Conservation (phyloP, 2,797 vertebrate genomes). For the Myotis pilosus region DNA sequence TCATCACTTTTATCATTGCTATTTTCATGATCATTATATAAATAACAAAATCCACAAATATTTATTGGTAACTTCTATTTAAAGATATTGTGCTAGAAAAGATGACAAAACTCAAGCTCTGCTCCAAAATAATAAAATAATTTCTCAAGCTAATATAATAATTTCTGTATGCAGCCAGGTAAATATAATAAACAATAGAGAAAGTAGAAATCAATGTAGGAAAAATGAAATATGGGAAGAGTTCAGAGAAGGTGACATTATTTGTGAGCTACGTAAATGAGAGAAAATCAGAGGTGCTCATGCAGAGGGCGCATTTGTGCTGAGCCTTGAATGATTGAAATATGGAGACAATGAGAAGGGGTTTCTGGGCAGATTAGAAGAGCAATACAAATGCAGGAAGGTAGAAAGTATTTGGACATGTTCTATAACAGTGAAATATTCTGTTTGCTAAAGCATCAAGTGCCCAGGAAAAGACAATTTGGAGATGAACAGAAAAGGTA, state of each 20-base stretch:
- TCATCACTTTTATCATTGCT: neutral
- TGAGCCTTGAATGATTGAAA: neutral
- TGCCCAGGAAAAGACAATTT: neutral
- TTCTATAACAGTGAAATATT: neutral
- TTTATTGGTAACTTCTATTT: neutral
- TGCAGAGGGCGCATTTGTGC: neutral
- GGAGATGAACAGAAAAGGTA: neutral
- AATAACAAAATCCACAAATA: neutral
- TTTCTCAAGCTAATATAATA: neutral
- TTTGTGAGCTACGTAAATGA: neutral
- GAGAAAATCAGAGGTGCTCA: neutral
- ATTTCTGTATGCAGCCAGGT: neutral
- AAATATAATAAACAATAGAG: conserved; percentile 15
- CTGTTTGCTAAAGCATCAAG: neutral
- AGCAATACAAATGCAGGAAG: neutral
- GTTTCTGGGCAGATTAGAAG: neutral
- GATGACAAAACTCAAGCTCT: neutral
- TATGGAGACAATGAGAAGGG: neutral
- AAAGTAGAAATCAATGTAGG: conserved; percentile 22
- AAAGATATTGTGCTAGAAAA: neutral
- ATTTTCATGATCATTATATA: neutral
- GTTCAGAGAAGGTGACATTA: neutral
- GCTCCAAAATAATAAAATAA: conserved; percentile 26
- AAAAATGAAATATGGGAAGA: neutral
- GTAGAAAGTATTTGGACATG: neutral